Evolutionary conservation across 2,113 vertebrate species (phyloP).

Genomic region (Microcebus tavaratra): DNA sequence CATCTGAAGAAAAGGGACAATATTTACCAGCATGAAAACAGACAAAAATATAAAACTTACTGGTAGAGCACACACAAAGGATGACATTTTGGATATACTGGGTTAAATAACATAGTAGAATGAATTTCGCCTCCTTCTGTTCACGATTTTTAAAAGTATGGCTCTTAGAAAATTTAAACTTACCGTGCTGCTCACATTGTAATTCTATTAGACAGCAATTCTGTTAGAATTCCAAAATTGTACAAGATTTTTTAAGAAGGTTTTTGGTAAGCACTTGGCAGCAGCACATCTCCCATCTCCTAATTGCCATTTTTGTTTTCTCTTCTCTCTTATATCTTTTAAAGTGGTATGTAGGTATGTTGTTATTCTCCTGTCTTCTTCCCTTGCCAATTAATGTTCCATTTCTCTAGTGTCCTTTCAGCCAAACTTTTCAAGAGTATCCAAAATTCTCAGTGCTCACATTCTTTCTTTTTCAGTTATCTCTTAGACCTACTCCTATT

Average conservation of each 20-base stretch:
- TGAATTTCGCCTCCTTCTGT: neutral
- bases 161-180: neutral
- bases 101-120: neutral
- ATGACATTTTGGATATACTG: neutral
- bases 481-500: neutral
- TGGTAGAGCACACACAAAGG: neutral
- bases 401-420: neutral
- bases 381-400: neutral
- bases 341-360: accelerated
- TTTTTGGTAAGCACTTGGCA: accelerated
- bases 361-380: neutral
- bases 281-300: neutral
- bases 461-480: neutral
- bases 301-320: accelerated
- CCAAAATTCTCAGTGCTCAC: neutral
- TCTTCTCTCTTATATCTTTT: neutral
- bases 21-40: neutral
- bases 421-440: neutral
- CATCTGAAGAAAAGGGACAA: neutral
- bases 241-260: neutral
- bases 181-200: accelerated
- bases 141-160: neutral
- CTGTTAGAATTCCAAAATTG: neutral
- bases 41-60: neutral
- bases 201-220: neutral